These are phyloP conservation scores for Drusus annulatus DNA, from an alignment of 1,140 invertebrate genomes.

Conservation along the genomic window DNA sequence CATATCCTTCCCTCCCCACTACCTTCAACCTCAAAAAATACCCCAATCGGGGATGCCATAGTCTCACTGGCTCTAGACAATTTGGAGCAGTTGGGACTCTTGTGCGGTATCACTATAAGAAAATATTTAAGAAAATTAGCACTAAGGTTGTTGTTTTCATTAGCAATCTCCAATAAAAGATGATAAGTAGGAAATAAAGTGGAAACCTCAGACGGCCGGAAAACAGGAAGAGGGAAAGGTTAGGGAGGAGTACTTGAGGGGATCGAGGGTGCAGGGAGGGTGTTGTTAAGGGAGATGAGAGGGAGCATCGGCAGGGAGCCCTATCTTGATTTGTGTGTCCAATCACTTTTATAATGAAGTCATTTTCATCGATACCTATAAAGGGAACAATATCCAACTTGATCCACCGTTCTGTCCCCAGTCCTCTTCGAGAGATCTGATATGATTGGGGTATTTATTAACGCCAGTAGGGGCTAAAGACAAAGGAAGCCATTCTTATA, in stretches of 20 bases:
- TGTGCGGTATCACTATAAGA: no score
- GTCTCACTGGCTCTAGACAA: no score
- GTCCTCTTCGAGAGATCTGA: neutral
- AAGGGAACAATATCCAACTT: conserved; percentile 8
- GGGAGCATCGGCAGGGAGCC: neutral
- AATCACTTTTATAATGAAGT: conserved; percentile 42
- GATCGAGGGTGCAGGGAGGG: neutral
- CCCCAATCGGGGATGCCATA: no score
- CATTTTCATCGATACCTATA: conserved; percentile 18
- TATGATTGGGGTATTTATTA: neutral
- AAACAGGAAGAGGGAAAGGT: neutral
- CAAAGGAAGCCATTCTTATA: no score
- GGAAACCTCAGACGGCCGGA: neutral
- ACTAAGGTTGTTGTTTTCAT: neutral
- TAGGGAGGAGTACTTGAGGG: neutral
- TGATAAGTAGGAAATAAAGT: neutral
- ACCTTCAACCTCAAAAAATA: no score
- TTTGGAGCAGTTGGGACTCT: no score
- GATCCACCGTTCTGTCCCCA: neutral
- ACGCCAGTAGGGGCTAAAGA: no score
- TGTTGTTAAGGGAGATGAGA: neutral
- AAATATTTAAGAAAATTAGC: no score
- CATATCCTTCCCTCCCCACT: no score
- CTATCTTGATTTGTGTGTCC: conserved; percentile 30
- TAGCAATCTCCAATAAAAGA: neutral